Conservation (phyloP, 2,797 vertebrate genomes). For the Pseudomugil gertrudae region DNA sequence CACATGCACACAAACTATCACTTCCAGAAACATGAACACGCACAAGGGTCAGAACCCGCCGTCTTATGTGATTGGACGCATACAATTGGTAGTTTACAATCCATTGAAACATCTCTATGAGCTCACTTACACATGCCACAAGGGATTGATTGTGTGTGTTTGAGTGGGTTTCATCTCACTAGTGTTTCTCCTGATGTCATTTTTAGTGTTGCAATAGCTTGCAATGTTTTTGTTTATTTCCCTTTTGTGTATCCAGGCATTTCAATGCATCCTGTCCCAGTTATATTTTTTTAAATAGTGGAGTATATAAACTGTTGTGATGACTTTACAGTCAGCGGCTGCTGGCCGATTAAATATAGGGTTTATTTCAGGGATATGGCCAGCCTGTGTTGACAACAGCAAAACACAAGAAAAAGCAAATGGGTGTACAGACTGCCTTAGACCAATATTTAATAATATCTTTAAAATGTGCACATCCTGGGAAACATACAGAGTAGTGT, state of each 20-base stretch:
- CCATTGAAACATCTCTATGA: slow-evolving; percentile 58
- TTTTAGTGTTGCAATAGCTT: slow-evolving; percentile 59
- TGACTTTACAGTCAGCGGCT: slow-evolving; percentile 42
- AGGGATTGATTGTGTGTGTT: slow-evolving; percentile 54
- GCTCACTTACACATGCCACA: slow-evolving; percentile 58
- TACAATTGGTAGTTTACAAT: slow-evolving; percentile 42
- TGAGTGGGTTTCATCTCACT: slow-evolving; percentile 43
- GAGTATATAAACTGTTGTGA: slow-evolving; percentile 34
- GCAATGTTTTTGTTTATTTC: slow-evolving; percentile 52
- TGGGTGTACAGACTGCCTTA: slow-evolving; percentile 31
- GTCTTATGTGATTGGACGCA: slow-evolving; percentile 46
- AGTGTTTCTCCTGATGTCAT: slow-evolving; percentile 35
- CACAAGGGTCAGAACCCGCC: slow-evolving; percentile 48
- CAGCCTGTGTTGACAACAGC: slow-evolving; percentile 72
- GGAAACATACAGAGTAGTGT: slow-evolving; percentile 17
- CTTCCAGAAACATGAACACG: slow-evolving; percentile 29
- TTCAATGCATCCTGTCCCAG: slow-evolving; percentile 28
- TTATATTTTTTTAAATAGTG: slow-evolving; percentile 24
- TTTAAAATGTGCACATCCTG: slow-evolving; percentile 26
- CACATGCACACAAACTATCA: slow-evolving; percentile 51
- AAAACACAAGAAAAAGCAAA: slow-evolving; percentile 47
- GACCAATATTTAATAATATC: slow-evolving; percentile 15
- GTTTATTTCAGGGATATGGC: slow-evolving; percentile 73
- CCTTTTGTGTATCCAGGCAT: slow-evolving; percentile 32
- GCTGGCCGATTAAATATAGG: slow-evolving; percentile 44